These are phyloP conservation scores for Drosophila parabipectinata DNA, from an alignment of 1,140 invertebrate species.

Conservation along the genomic window DNA sequence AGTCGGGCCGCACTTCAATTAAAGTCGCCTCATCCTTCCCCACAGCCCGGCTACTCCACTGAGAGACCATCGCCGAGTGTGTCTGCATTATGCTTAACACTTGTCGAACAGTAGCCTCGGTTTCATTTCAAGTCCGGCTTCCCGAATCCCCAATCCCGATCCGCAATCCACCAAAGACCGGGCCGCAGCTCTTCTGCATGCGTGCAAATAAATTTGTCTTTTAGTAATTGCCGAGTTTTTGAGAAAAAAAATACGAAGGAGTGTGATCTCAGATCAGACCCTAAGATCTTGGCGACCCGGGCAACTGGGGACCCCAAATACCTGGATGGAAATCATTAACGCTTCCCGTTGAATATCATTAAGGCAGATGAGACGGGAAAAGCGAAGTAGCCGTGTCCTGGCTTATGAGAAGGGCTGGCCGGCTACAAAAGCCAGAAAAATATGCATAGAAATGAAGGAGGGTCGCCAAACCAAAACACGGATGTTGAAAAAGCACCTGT, in stretches of 20 bases:
- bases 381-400: not conserved
- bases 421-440: not conserved
- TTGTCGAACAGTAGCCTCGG: slow-evolving; percentile 67
- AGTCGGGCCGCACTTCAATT: slow-evolving; percentile 76
- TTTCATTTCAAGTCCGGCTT: not conserved
- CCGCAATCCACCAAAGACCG: slow-evolving; percentile 26
- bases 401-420: too few relatives aligned
- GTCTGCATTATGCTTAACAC: slow-evolving; percentile 80
- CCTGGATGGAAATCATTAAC: slow-evolving; percentile 57
- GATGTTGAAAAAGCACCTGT: not conserved
- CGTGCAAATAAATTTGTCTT: slow-evolving; percentile 84
- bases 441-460: not conserved
- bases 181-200: slow-evolving; percentile 62
- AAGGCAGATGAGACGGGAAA: slow-evolving; percentile 24
- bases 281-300: not conserved
- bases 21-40: slow-evolving; percentile 32
- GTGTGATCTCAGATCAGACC: not conserved
- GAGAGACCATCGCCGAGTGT: slow-evolving; percentile 22
- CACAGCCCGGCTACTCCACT: not conserved
- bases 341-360: slow-evolving; percentile 73
- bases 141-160: slow-evolving; percentile 9
- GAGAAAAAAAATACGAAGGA: not conserved
- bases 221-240: slow-evolving; percentile 78
- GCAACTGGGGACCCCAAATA: slow-evolving; percentile 1
- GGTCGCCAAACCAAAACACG: not conserved